Evolutionary conservation across 2,113 vertebrate species (phyloP).

Genomic region (Leptodactylus fuscus): DNA sequence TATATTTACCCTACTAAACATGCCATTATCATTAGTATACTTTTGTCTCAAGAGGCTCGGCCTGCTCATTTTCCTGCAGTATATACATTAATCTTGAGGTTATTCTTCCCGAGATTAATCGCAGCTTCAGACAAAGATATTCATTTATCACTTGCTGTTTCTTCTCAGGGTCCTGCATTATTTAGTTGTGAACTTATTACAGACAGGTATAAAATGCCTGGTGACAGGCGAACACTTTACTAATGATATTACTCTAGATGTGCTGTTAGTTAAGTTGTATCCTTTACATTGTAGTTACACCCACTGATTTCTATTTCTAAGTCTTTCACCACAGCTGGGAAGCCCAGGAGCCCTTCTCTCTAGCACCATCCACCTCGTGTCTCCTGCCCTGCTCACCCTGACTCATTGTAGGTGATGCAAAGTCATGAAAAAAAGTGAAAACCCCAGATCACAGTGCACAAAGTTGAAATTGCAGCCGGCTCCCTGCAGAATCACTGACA

Average conservation of each 20-base stretch:
- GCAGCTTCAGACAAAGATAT: conserved; percentile 35
- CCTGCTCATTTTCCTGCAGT: conserved; percentile 6
- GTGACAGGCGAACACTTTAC: conserved; percentile 41
- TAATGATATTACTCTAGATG: conserved; percentile 36
- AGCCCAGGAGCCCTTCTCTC: conserved; percentile 31
- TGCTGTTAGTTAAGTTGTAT: conserved; percentile 12
- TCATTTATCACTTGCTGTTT: conserved; percentile 40
- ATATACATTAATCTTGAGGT: conserved; percentile 43
- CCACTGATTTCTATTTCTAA: conserved; percentile 58
- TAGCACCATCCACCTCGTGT: background rate
- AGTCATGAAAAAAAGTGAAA: conserved; percentile 49
- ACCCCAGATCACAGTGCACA: conserved; percentile 30
- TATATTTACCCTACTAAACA: conserved; percentile 43
- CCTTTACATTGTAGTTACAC: conserved; percentile 10
- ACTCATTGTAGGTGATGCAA: conserved; percentile 46
- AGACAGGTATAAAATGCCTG: conserved; percentile 26
- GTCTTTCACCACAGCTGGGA: conserved; percentile 45
- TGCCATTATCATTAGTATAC: conserved; percentile 24
- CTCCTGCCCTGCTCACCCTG: conserved; percentile 18
- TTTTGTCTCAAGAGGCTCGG: background rate
- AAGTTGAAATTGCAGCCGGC: conserved; percentile 17
- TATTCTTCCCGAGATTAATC: conserved; percentile 33
- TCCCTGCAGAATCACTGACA: conserved; percentile 40
- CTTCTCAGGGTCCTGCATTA: background rate
- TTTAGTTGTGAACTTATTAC: conserved; percentile 40